These are phyloP conservation scores for Globia sparganii DNA, from an alignment of 2,888 invertebrate genomes.

Conservation along the genomic window DNA sequence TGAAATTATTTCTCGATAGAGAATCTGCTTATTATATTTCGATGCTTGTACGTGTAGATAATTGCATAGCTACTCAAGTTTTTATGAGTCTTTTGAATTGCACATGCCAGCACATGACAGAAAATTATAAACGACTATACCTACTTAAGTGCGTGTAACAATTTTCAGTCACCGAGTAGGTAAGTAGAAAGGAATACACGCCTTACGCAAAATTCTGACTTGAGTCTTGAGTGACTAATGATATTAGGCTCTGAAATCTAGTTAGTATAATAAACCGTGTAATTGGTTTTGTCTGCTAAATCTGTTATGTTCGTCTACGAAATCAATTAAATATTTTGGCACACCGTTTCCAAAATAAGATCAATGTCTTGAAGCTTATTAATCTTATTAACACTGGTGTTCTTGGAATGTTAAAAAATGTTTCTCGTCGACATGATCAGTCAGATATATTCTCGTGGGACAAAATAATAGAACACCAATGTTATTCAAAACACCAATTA, in stretches of 20 bases:
- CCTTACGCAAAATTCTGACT: not conserved
- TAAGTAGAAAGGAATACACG: not conserved
- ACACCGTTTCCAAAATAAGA: not conserved
- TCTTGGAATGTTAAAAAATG: not conserved
- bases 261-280: constrained; percentile 13
- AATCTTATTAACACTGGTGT: not conserved
- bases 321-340: not conserved
- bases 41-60: constrained; percentile 36
- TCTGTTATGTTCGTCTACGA: not conserved
- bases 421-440: not conserved
- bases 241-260: constrained; percentile 31
- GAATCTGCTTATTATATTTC: constrained; percentile 37
- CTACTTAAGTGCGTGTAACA: constrained; percentile 1
- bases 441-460: no score
- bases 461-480: not conserved
- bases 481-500: not conserved
- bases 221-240: constrained; percentile 5
- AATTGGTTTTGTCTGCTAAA: constrained; percentile 24
- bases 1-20: constrained; percentile 28
- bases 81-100: constrained; percentile 38
- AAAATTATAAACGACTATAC: constrained; percentile 27
- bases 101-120: constrained; percentile 29
- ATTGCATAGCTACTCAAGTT: constrained; percentile 39
- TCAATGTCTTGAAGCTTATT: not conserved
- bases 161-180: not conserved